phyloP scores from a whole-genome alignment of 2,888 invertebrate genomes.

The Lepidocyrtoides sp. region DNA sequence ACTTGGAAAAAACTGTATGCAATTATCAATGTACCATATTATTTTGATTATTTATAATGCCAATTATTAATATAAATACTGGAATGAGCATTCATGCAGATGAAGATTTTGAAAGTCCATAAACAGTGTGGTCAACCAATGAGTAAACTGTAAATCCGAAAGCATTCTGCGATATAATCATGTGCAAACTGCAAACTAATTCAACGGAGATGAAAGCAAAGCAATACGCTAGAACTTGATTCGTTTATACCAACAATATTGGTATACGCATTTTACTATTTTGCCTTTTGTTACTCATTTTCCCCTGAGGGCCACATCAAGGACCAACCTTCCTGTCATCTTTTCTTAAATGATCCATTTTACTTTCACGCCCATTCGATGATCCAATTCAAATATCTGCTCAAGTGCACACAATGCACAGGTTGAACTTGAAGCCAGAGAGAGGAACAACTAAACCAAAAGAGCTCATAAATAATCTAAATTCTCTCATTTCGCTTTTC shows the following conservation, averaged over 20 bases:
- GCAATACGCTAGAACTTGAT: not conserved
- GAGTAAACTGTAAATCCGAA: no score
- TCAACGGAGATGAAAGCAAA: not conserved
- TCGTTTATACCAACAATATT: not conserved
- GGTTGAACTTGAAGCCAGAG: not conserved
- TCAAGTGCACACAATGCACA: constrained; percentile 16
- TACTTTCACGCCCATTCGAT: constrained; percentile 81
- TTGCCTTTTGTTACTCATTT: constrained; percentile 52
- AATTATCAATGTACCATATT: no score
- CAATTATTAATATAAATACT: no score
- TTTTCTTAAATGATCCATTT: constrained; percentile 84
- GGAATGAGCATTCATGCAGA: no score
- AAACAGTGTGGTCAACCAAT: no score
- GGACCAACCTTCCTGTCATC: constrained; percentile 82
- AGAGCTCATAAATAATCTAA: constrained; percentile 80
- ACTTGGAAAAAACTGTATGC: no score
- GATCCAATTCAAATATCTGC: constrained; percentile 12
- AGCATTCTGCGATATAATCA: no score
- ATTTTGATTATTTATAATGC: not conserved
- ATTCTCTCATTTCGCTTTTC: constrained; percentile 67
- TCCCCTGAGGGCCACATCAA: constrained; percentile 32
- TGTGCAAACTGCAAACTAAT: not conserved
- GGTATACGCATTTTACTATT: not conserved
- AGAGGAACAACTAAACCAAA: constrained; percentile 38
- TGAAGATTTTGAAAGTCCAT: no score